Percentiles rank a stretch among this genome's conserved stretches.
phyloP scores from a whole-genome alignment of 2,113 vertebrate genomes.

The Microcebus murinus region DNA sequence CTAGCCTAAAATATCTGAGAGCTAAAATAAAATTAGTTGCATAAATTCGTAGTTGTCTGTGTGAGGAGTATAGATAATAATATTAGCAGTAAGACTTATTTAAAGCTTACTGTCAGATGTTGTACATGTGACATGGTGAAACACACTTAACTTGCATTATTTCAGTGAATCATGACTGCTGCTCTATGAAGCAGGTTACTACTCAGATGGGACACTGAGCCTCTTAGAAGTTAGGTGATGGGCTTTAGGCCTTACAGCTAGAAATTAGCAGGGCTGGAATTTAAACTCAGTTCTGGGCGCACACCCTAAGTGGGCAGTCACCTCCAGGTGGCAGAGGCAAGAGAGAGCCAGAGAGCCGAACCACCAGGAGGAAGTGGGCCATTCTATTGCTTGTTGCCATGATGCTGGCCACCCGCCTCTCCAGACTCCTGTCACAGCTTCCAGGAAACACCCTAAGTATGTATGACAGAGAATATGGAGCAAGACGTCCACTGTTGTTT shows the following conservation, averaged over 20 bases:
- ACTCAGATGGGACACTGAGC: not conserved
- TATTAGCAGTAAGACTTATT: not conserved
- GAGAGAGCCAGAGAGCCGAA: slow-evolving; percentile 37
- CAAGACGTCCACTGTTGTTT: slow-evolving; percentile 9
- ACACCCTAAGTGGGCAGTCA: too few species aligned
- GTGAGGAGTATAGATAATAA: not conserved
- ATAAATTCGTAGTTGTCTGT: not conserved
- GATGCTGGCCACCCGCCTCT: slow-evolving; percentile 82
- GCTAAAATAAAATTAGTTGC: slow-evolving; percentile 20
- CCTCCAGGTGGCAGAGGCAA: too few species aligned
- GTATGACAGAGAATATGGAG: slow-evolving; percentile 56
- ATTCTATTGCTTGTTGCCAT: not conserved
- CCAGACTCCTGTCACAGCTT: slow-evolving; percentile 77
- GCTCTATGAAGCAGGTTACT: not conserved
- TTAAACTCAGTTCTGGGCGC: not conserved
- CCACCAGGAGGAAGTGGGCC: slow-evolving; percentile 21
- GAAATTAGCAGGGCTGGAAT: not conserved
- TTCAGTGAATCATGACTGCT: not conserved
- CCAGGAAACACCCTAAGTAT: slow-evolving; percentile 73
- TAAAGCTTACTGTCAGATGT: not conserved
- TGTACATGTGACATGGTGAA: not conserved
- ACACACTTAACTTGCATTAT: not conserved
- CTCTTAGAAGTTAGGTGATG: not conserved
- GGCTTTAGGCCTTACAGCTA: not conserved
- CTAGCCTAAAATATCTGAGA: not conserved